These are phyloP conservation scores for Aldabrachelys gigantea DNA, from an alignment of 2,113 vertebrate species.

Conservation along the genomic window DNA sequence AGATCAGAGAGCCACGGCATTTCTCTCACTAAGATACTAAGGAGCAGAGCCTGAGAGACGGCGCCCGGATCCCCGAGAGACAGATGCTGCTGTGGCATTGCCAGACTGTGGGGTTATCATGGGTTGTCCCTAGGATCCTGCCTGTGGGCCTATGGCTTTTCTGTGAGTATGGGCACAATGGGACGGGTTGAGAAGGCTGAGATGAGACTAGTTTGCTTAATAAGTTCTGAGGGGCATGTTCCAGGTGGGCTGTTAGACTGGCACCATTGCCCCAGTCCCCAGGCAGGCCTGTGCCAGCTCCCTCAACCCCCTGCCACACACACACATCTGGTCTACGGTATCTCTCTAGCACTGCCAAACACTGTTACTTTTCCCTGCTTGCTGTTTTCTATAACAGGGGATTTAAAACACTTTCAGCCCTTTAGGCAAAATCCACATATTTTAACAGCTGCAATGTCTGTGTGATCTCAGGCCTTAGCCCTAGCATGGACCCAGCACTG, in stretches of 20 bases:
- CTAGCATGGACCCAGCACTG: background rate
- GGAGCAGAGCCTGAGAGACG: background rate
- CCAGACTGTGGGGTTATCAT: background rate
- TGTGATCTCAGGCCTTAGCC: background rate
- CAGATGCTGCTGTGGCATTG: background rate
- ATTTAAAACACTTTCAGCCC: background rate
- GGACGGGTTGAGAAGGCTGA: background rate
- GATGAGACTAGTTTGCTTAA: background rate
- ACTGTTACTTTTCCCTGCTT: background rate
- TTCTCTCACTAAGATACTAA: background rate
- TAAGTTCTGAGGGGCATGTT: background rate
- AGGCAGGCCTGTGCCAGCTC: background rate
- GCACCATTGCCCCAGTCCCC: background rate
- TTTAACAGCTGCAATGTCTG: background rate
- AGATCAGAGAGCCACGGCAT: background rate
- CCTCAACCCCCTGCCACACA: no score
- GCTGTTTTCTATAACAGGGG: background rate
- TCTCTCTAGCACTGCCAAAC: background rate
- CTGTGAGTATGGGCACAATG: background rate
- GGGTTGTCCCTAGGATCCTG: background rate
- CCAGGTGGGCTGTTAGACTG: background rate
- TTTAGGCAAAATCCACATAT: background rate
- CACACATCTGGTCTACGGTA: background rate
- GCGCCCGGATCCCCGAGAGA: background rate
- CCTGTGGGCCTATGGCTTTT: background rate